Evolutionary conservation across 2,797 vertebrate species (phyloP).

Genomic region (Hafferia zeledoni): DNA sequence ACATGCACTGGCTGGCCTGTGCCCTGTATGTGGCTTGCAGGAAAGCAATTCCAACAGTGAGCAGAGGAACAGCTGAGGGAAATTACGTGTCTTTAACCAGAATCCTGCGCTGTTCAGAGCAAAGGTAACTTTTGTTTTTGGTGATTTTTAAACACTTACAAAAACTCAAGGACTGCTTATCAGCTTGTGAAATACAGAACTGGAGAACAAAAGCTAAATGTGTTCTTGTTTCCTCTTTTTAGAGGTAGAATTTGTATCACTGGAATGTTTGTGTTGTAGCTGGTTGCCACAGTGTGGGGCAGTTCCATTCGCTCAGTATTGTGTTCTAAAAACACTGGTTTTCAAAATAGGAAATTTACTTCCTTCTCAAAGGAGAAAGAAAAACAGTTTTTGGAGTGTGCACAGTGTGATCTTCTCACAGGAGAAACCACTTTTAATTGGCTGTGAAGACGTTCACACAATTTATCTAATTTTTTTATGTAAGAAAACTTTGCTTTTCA

Average conservation of each 20-base stretch:
- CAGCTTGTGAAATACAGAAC: not conserved
- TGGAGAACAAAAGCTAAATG: not conserved
- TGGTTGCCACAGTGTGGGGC: not conserved
- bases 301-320: not conserved
- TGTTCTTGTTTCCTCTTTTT: not conserved
- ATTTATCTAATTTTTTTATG: not conserved
- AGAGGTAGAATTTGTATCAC: not conserved
- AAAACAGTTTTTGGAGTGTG: not conserved
- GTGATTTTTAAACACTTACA: not conserved
- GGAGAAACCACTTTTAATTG: not conserved
- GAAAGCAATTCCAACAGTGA: slow-evolving; percentile 88
- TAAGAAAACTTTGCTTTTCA: not conserved
- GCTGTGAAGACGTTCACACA: not conserved
- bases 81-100: slow-evolving; percentile 94
- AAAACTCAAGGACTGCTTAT: not conserved
- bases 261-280: not conserved
- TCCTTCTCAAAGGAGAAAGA: not conserved
- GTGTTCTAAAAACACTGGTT: not conserved
- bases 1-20: slow-evolving; percentile 93
- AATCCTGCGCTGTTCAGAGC: slow-evolving; percentile 89
- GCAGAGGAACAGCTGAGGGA: slow-evolving; percentile 89
- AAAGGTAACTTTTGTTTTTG: slow-evolving; percentile 81
- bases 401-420: not conserved
- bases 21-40: slow-evolving; percentile 93
- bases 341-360: not conserved